Evolutionary conservation across 2,797 vertebrate species (phyloP), one percentile per base, ranked within the genome.

Genomic region (Scomberomorus guttatus): DNA sequence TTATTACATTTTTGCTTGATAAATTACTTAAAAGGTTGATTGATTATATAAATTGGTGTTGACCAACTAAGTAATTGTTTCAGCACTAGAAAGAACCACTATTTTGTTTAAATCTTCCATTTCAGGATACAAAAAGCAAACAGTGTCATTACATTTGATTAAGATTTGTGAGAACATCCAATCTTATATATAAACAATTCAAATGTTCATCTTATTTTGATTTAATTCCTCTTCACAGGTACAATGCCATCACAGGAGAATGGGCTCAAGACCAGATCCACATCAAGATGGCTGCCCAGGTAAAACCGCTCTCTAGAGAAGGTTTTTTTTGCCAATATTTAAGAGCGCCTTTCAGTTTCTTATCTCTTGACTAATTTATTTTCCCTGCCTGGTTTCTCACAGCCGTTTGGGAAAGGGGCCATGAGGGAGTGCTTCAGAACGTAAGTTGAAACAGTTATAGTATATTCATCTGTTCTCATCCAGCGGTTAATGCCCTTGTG

Each of bases 401-500:
- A 99, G 98, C 96, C 98, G 15, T 99, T 99, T 27, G 98, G 98
- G 75, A 97, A 93, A 74, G 98, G 98, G 57, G 98, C 98, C 27
- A 99, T 99, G 98, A 96, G 98, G 48, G 98, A 99, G 87, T 99
- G 98, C 93, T 99, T 95, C 94, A 95, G 98, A 94, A 96, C 97
- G 98, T 99, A 94, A 98, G 98, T 96, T 14, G 2, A 67, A 44
- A n/a, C n/a, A n/a, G n/a, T 6, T 13, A 11, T 58, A 62, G 29
- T n/a, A 12, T 12, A 27, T 42, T 60, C 51, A 72, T 61, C 13
- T 18, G 58, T 62, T 83, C 11, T 79, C 68, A 18, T 80, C 39
- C 24, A 50, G 67, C 0, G 52, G 60, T 77, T 76, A 46, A 79
- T 91, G 73, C 48, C 51, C 81, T 75, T 0, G 4, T 64, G 63